A percentile compares a stretch with the other conserved stretches of the same genome.
Evolutionary conservation across 2,797 vertebrate genomes (phyloP).

Genomic region (Pipistrellus nathusii): DNA sequence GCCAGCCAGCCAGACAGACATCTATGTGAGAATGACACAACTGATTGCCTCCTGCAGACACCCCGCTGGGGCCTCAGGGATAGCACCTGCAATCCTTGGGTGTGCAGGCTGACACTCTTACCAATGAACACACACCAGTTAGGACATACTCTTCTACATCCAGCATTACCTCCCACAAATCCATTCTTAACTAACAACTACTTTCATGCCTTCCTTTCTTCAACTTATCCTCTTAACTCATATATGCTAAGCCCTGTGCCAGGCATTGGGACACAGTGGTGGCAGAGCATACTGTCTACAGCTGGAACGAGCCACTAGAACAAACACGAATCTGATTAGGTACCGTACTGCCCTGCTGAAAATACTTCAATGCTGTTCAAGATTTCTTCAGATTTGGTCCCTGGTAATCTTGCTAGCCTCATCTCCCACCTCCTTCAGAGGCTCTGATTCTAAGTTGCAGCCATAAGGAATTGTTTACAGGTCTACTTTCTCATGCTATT

Average conservation of each 20-base stretch:
- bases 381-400: not conserved
- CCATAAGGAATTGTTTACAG: not conserved
- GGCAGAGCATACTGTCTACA: not conserved
- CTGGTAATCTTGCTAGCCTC: not conserved
- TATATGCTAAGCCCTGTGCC: not conserved
- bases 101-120: too few relatives aligned
- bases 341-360: not conserved
- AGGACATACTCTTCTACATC: not conserved
- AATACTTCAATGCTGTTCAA: not conserved
- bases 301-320: not conserved
- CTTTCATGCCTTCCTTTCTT: not conserved
- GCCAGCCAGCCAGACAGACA: too few relatives aligned
- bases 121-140: too few relatives aligned
- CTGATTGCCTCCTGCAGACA: too few relatives aligned
- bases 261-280: not conserved
- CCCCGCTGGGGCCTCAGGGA: too few relatives aligned
- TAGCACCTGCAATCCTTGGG: too few relatives aligned
- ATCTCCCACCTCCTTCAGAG: not conserved
- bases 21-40: too few relatives aligned
- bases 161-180: not conserved
- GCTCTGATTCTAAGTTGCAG: not conserved
- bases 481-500: not conserved
- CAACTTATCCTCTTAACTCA: not conserved
- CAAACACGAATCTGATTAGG: not conserved
- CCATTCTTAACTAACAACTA: not conserved